Evolutionary conservation across 2,113 vertebrate species (phyloP).

Genomic region (Gymnarchus niloticus): DNA sequence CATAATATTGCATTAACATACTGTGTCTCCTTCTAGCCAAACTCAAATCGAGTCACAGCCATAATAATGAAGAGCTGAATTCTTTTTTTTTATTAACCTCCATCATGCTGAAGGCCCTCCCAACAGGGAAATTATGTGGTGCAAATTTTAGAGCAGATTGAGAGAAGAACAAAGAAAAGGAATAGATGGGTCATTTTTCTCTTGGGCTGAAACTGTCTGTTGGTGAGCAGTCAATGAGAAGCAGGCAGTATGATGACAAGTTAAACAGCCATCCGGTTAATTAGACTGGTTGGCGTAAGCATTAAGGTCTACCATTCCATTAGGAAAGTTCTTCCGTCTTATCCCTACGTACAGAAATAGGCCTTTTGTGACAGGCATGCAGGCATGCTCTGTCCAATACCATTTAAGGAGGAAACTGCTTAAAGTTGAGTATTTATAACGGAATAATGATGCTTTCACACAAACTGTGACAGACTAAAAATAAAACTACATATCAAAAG

Average conservation of each 20-base stretch:
- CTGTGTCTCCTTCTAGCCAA: not conserved
- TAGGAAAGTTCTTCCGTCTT: not conserved
- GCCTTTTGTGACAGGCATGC: not conserved
- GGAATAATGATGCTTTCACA: not conserved
- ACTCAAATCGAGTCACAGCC: not conserved
- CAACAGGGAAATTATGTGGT: not conserved
- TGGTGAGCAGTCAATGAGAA: not conserved
- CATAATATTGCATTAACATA: not conserved
- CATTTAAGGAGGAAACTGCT: not conserved
- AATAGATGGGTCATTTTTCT: not conserved
- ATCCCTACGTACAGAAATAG: not conserved
- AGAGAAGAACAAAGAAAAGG: not conserved
- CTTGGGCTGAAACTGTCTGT: not conserved
- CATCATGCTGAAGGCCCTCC: not conserved
- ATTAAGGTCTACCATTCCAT: not conserved
- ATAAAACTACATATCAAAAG: not conserved
- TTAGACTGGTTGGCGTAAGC: not conserved
- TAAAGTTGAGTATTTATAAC: not conserved
- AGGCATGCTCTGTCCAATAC: not conserved
- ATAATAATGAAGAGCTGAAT: not conserved
- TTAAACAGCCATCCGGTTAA: conserved; percentile 8
- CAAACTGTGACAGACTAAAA: not conserved
- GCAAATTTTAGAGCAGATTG: not conserved
- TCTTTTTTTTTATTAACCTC: not conserved
- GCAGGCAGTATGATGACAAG: too few species aligned